Percentiles rank a stretch among this genome's conserved stretches.
Conservation (phyloP, 1,140 invertebrate species). For the Pogonomyrmex californicus region DNA sequence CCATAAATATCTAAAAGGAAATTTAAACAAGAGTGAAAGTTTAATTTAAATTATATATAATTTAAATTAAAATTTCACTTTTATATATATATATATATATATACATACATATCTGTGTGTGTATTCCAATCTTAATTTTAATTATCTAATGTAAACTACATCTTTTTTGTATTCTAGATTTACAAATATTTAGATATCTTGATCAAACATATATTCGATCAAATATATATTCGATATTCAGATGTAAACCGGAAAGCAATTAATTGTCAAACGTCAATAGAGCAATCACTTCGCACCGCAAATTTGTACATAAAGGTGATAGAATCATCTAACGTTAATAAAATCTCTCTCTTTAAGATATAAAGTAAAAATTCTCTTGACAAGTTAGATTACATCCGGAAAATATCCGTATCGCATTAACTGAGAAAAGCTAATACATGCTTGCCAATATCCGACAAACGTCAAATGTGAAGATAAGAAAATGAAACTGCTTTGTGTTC, state of each 20-base stretch:
- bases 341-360: not conserved
- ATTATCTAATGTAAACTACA: not conserved
- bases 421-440: not conserved
- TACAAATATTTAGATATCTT: not conserved
- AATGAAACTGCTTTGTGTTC: constrained; percentile 5
- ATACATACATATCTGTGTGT: no score
- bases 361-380: constrained; percentile 20
- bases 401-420: constrained; percentile 28
- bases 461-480: constrained; percentile 6
- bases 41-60: no score
- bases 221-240: not conserved
- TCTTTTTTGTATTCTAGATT: not conserved
- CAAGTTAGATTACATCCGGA: not conserved
- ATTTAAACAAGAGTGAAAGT: no score
- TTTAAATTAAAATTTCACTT: not conserved
- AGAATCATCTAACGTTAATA: constrained; percentile 7
- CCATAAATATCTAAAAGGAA: no score
- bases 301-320: constrained; percentile 24
- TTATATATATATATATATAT: no score
- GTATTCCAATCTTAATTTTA: constrained; percentile 4
- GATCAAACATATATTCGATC: not conserved
- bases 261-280: constrained; percentile 15
- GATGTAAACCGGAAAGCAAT: not conserved
- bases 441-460: constrained; percentile 4
- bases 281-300: not conserved